Percentiles rank a stretch among this genome's conserved stretches.
phyloP scores from a whole-genome alignment of 2,888 invertebrate species.

The Meloe dianella region DNA sequence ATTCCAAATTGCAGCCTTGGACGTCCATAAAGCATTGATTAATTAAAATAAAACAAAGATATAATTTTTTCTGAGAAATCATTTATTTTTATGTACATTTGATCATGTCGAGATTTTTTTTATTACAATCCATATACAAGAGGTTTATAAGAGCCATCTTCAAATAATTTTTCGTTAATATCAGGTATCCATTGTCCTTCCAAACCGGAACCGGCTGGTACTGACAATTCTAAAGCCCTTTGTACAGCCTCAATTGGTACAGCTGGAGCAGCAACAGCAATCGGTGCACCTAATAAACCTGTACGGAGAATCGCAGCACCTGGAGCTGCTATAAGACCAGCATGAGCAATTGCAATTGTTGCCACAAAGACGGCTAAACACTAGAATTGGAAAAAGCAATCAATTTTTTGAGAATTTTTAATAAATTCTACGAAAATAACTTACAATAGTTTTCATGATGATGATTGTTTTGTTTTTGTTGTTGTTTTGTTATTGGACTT shows the following conservation, averaged over 20 bases:
- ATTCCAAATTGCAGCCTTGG: conserved; percentile 1
- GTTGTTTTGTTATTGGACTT: conserved; percentile 15
- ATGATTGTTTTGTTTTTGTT: conserved; percentile 6
- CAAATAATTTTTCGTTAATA: conserved; percentile 40
- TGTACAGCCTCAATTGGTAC: neutral
- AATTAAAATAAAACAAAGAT: neutral
- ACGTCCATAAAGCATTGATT: neutral
- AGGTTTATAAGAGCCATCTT: conserved; percentile 43
- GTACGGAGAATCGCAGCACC: conserved; percentile 2
- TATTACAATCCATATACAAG: conserved; percentile 25
- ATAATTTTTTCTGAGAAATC: neutral
- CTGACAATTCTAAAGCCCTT: conserved; percentile 19
- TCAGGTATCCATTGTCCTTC: conserved; percentile 44
- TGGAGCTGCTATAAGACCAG: conserved; percentile 14
- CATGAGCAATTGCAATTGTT: conserved; percentile 21
- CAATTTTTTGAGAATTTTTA: neutral
- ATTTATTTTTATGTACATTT: neutral
- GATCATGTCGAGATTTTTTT: neutral
- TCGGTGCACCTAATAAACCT: neutral
- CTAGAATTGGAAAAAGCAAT: conserved; percentile 10
- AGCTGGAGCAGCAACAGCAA: neutral
- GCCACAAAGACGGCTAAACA: conserved; percentile 26
- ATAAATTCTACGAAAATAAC: conserved; percentile 18
- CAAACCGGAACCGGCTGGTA: conserved; percentile 38
- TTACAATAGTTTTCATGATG: conserved; percentile 31